A percentile compares a stretch with the other conserved stretches of the same genome.
phyloP scores from a whole-genome alignment of 1,140 invertebrate genomes.

The Ditylenchus dipsaci region DNA sequence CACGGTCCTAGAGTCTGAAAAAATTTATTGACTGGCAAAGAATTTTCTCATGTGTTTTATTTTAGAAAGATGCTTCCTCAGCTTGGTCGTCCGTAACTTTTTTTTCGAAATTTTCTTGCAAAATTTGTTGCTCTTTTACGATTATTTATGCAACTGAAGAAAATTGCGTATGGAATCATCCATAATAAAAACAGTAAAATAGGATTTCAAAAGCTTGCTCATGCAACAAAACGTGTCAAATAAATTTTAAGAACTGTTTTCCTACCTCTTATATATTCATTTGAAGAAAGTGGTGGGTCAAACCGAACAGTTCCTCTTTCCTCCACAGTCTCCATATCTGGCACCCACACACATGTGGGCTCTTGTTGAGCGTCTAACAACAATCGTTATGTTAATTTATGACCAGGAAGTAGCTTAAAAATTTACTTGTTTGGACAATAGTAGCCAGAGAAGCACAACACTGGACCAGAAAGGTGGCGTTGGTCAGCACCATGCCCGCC shows the following conservation, averaged over 20 bases:
- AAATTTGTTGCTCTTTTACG: no score
- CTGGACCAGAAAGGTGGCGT: conserved; percentile 27
- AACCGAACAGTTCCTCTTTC: conserved; percentile 27
- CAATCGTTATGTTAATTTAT: neutral
- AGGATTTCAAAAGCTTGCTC: no score
- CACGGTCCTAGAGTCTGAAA: no score
- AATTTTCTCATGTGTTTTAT: no score
- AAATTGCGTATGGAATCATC: no score
- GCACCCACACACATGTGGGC: conserved; percentile 25
- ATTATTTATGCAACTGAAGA: no score
- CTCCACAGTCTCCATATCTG: conserved; percentile 30
- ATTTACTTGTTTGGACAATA: conserved; percentile 30
- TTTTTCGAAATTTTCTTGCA: no score
- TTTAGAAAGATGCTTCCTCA: no score
- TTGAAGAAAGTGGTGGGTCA: conserved; percentile 15
- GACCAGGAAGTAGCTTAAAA: neutral
- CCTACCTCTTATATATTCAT: conserved; percentile 26
- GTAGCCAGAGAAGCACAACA: conserved; percentile 40
- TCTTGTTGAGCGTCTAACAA: conserved; percentile 27
- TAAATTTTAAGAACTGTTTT: neutral
- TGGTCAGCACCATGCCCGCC: conserved; percentile 32
- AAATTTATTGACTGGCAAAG: no score
- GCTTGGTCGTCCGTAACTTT: no score
- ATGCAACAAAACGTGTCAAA: no score
- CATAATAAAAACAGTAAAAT: no score